Percentiles rank a stretch among this genome's conserved stretches.
Evolutionary conservation across 2,113 vertebrate species (phyloP).

Genomic region (Carassius carassius): DNA sequence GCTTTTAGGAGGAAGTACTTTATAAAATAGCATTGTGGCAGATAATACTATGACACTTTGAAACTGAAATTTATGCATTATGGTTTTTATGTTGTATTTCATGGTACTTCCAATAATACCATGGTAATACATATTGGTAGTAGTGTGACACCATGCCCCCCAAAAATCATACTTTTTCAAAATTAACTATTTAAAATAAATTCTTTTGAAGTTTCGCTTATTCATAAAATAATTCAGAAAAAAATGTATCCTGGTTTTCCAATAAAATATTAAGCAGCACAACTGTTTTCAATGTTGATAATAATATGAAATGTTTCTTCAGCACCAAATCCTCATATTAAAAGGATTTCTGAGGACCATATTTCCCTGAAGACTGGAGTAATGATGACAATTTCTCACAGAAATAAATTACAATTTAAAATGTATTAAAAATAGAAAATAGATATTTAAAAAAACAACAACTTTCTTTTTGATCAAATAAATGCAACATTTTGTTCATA

Average conservation of each 20-base stretch:
- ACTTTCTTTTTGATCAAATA: background rate
- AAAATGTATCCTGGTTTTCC: background rate
- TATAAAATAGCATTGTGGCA: background rate
- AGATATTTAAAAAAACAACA: background rate
- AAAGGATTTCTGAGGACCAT: background rate
- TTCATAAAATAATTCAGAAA: background rate
- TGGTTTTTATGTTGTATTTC: background rate
- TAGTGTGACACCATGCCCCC: background rate
- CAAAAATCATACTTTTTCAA: background rate
- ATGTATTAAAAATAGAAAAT: background rate
- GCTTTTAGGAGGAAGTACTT: background rate
- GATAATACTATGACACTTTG: background rate
- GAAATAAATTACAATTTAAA: background rate
- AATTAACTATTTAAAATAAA: too few species aligned
- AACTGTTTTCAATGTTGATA: background rate
- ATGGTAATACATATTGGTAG: background rate
- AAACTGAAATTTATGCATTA: background rate
- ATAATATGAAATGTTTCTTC: background rate
- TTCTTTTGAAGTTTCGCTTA: background rate
- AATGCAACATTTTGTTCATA: background rate
- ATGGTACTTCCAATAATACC: background rate
- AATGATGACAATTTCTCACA: background rate
- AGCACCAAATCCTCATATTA: background rate
- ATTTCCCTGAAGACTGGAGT: background rate
- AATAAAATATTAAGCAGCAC: background rate